Percentiles rank a stretch among this genome's conserved stretches.
Conservation (phyloP, 2,113 vertebrate species). For the Bucco capensis region DNA sequence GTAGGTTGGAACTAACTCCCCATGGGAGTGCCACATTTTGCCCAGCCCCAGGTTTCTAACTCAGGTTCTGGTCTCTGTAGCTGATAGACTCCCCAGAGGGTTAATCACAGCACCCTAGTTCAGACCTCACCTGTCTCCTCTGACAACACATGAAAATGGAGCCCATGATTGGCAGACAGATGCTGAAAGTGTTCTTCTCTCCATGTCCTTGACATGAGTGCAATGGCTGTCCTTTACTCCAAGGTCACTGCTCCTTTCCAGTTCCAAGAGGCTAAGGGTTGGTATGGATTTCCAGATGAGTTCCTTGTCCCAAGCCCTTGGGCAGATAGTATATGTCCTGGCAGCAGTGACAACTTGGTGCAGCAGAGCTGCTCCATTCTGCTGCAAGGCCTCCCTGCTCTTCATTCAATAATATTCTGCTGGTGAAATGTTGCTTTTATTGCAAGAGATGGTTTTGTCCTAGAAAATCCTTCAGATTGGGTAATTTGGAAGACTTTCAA, state of each 20-base stretch:
- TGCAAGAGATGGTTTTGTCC: not conserved
- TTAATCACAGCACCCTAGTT: not conserved
- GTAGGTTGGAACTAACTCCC: not conserved
- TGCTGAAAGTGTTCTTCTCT: not conserved
- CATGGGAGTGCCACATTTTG: rapidly evolving
- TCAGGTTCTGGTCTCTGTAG: not conserved
- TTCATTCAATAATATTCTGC: not conserved
- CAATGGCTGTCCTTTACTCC: not conserved
- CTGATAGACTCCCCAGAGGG: not conserved
- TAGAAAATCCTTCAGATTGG: not conserved
- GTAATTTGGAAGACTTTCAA: not conserved
- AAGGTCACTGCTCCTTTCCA: not conserved
- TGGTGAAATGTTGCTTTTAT: not conserved
- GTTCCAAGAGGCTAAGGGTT: not conserved
- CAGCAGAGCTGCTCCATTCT: not conserved
- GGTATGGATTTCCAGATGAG: not conserved
- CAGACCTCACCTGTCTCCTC: not conserved
- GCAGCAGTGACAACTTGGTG: not conserved
- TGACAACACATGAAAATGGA: rapidly evolving
- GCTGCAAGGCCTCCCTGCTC: not conserved
- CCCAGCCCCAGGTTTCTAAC: not conserved
- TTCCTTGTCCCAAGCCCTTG: not conserved
- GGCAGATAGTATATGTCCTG: not conserved
- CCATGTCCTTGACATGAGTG: rapidly evolving
- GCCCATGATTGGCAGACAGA: rapidly evolving